A percentile compares a stretch with the other conserved stretches of the same genome.
These are phyloP conservation scores for Callospermophilus lateralis DNA, from an alignment of 2,113 vertebrate genomes.

Conservation along the genomic window DNA sequence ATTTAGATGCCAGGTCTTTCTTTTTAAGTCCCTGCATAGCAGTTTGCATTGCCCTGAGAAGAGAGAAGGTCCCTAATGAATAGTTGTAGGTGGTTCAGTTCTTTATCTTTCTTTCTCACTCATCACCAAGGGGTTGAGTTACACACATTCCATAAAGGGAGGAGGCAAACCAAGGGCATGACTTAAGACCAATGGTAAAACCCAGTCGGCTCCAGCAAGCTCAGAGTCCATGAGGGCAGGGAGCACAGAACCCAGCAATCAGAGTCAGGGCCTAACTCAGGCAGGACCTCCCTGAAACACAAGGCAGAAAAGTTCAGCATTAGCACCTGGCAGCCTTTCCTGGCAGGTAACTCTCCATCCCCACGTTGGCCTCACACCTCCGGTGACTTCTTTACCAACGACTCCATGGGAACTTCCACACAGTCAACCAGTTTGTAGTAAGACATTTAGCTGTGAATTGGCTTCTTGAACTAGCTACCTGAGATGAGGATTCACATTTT, in stretches of 20 bases:
- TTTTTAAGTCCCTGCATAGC: not conserved
- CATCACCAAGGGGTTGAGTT: not conserved
- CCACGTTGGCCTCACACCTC: not conserved
- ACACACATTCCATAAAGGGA: not conserved
- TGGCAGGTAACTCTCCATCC: not conserved
- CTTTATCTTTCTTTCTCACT: not conserved
- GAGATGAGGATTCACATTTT: not conserved
- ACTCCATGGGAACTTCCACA: not conserved
- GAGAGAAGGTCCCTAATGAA: not conserved
- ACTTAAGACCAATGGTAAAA: not conserved
- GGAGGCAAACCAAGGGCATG: not conserved
- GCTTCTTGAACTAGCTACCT: not conserved
- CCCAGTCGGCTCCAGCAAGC: not conserved
- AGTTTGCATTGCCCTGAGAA: not conserved
- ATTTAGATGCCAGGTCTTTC: not conserved
- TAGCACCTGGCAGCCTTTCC: not conserved
- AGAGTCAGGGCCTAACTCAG: not conserved
- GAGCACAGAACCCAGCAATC: not conserved
- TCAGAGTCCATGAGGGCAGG: not conserved
- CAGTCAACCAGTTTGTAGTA: not conserved
- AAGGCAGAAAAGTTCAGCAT: not conserved
- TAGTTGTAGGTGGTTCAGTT: not conserved
- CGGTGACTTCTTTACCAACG: not conserved
- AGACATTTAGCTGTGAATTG: not conserved
- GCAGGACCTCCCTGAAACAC: not conserved